These are phyloP conservation scores for Cetoscarus ocellatus DNA, from an alignment of 2,797 vertebrate genomes.

Conservation along the genomic window DNA sequence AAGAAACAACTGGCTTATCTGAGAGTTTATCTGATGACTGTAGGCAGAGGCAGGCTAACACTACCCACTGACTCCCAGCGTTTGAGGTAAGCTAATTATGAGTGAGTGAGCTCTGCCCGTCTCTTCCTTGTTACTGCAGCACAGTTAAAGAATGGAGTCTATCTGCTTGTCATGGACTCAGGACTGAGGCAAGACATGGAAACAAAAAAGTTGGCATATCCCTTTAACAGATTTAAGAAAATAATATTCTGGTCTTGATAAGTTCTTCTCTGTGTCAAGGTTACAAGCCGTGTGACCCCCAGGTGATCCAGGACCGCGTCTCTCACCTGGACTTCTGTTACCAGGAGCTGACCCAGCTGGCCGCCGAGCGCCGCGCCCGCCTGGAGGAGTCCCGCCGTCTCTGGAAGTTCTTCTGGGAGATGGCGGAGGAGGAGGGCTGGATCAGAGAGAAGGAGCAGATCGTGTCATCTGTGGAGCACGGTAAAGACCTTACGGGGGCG, in stretches of 20 bases:
- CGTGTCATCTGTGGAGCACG: constrained; percentile 91
- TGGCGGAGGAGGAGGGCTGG: constrained; percentile 97
- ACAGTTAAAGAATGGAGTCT: no score
- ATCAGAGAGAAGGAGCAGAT: constrained; percentile 97
- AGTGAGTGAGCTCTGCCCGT: no score
- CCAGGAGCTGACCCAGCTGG: constrained; percentile 92
- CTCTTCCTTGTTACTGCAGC: no score
- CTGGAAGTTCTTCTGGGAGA: constrained; percentile 98
- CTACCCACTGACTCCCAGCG: no score
- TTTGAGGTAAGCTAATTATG: no score
- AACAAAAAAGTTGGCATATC: no score
- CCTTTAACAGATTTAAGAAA: no score
- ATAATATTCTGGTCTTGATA: neutral
- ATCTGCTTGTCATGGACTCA: no score
- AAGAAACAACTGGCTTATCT: no score
- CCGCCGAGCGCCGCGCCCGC: constrained; percentile 88
- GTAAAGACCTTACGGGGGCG: constrained; percentile 93
- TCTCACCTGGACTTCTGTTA: constrained; percentile 96
- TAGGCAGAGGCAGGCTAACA: no score
- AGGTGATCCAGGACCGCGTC: constrained; percentile 92
- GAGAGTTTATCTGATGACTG: no score
- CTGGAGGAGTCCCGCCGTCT: constrained; percentile 93
- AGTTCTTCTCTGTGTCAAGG: constrained; percentile 72
- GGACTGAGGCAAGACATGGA: no score
- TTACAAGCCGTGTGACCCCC: constrained; percentile 94